Evolutionary conservation across 2,113 vertebrate species (phyloP).

Genomic region (Solea senegalensis): DNA sequence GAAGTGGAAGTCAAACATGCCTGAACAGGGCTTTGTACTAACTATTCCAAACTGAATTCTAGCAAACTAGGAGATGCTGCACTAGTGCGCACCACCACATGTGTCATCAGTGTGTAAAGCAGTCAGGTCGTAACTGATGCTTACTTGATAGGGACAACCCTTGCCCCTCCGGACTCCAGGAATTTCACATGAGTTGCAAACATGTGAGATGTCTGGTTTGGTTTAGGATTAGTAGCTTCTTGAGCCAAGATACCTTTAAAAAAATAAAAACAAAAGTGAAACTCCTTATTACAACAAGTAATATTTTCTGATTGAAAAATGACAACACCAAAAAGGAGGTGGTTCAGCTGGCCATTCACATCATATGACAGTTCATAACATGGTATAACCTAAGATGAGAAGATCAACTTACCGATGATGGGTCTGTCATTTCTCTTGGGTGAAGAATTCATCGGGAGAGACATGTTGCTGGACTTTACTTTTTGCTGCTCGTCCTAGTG

Average conservation of each 20-base stretch:
- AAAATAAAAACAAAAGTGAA: not conserved
- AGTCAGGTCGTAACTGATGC: not conserved
- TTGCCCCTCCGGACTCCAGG: slow-evolving; percentile 91
- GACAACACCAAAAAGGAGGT: no score
- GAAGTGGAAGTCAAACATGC: not conserved
- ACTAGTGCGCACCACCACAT: no score
- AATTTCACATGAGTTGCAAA: slow-evolving; percentile 95
- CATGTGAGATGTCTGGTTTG: slow-evolving; percentile 82
- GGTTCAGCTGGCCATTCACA: no score
- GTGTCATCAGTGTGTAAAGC: no score
- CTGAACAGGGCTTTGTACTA: no score
- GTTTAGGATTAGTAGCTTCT: slow-evolving; percentile 39
- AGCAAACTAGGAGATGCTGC: no score
- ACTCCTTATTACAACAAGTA: not conserved
- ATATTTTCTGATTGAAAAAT: not conserved
- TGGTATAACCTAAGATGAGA: no score
- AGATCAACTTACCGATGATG: slow-evolving; percentile 71
- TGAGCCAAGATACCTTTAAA: slow-evolving; percentile 86
- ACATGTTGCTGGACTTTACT: not conserved
- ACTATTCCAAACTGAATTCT: no score
- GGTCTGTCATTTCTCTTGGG: slow-evolving; percentile 67
- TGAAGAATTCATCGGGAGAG: not conserved
- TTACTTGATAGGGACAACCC: slow-evolving; percentile 92
- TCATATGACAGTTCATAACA: no score
- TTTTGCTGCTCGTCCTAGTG: not conserved